Evolutionary conservation across 2,797 vertebrate genomes (phyloP), one percentile per base, ranked within the genome.

Genomic region (Eptatretus atami): DNA sequence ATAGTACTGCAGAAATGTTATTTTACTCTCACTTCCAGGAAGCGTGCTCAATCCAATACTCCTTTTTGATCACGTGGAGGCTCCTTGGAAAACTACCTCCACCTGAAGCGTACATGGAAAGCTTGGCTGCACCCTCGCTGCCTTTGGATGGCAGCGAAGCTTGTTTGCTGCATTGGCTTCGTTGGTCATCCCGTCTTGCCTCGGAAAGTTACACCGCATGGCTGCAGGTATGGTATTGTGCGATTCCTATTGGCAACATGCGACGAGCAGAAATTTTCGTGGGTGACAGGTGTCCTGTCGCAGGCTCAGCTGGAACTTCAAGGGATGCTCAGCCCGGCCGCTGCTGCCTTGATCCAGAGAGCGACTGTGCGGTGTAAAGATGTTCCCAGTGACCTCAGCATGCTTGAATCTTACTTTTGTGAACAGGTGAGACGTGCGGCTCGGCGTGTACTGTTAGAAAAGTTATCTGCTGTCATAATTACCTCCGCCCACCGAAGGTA

Each of bases 41-140:
- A 78, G 92, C 92, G 53, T 98, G 92, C 70, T 90, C 86, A 9
- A 79, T 95, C 67, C 92, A 96, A 65, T 98, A 96, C 75, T 90
- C 86, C 69, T 96, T 98, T 72, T 69, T 96, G 71, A 80, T 95
- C 53, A 76, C 96, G 53, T 98, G 92, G 92, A 77, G 84, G 66
- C 85, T 98, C 66, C 73, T 96, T 44, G 90, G 92, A 1, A 80
- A 88, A 67, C 73, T 96, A 63, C 92, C 92, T 15, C 90, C 90
- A 1, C 94, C 88, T 6, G 86, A 84, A 69, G 78, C 68, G 65
- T 96, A 83, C 71, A 74, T 98, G 70, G 88, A 92, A 68, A 86
- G 88, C 66, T 71, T 96, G 67, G 84, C 84, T 64, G 74, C 65
- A 10, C 84, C 82, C 65, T 77, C 77, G 6, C 79, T 78, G 0